A percentile compares a stretch with the other conserved stretches of the same genome.
Evolutionary conservation across 2,888 invertebrate species (phyloP).

Genomic region (Drosophila subsilvestris): DNA sequence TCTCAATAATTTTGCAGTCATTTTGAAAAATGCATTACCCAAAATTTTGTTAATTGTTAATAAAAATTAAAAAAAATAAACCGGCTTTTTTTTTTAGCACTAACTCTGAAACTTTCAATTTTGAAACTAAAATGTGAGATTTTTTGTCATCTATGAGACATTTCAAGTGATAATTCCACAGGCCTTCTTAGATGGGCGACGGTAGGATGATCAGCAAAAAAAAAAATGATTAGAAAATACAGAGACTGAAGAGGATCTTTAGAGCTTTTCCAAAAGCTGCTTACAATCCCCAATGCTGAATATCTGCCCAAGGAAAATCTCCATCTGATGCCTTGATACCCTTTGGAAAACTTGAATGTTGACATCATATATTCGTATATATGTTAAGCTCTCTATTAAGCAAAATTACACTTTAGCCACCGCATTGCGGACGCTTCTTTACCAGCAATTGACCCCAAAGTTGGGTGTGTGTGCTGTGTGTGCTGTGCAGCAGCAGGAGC

Average conservation of each 20-base stretch:
- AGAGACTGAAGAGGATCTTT: no score
- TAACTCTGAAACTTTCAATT: not conserved
- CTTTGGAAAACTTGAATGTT: not conserved
- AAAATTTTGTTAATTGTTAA: no score
- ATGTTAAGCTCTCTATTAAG: not conserved
- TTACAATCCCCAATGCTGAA: no score
- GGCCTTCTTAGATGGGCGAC: no score
- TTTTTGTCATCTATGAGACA: no score
- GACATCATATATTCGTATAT: not conserved
- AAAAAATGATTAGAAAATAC: no score
- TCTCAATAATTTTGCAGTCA: conserved; percentile 1
- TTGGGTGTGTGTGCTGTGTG: not conserved
- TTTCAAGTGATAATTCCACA: no score
- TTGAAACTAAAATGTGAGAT: not conserved
- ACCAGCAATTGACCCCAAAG: conserved; percentile 46
- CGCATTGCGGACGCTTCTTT: conserved; percentile 36
- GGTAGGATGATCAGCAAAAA: no score
- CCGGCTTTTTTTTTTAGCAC: not conserved
- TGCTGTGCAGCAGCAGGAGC: not conserved
- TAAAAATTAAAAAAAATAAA: not conserved
- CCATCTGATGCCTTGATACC: not conserved
- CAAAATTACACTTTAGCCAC: conserved; percentile 24
- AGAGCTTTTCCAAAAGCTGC: no score
- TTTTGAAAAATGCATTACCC: not conserved
- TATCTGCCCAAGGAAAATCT: no score